A percentile compares a stretch with the other conserved stretches of the same genome.
phyloP scores from a whole-genome alignment of 2,888 invertebrate species.

The Abrostola tripartita region DNA sequence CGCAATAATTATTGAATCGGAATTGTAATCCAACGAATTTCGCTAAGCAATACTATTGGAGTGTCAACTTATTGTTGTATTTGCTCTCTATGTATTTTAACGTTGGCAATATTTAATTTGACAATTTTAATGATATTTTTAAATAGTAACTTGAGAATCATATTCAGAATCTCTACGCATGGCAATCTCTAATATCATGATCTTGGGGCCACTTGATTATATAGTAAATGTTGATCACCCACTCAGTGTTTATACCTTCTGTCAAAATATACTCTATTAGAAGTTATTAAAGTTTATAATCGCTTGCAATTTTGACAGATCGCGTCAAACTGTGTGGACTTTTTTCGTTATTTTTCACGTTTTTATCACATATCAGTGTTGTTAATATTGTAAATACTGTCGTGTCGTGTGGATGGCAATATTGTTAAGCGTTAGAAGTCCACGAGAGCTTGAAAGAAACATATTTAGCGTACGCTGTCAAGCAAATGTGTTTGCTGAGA shows the following conservation, averaged over 20 bases:
- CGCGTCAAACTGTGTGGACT: conserved; percentile 56
- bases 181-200: conserved; percentile 69
- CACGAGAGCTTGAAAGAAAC: conserved; percentile 34
- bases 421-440: conserved; percentile 49
- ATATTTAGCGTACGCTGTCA: conserved; percentile 44
- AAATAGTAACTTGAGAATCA: conserved; percentile 41
- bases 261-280: conserved; percentile 51
- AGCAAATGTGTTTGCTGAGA: conserved; percentile 37
- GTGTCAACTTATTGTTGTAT: conserved; percentile 48
- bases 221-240: conserved; percentile 62
- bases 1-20: conserved; percentile 58
- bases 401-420: conserved; percentile 84
- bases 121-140: conserved; percentile 25
- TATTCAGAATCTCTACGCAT: conserved; percentile 57
- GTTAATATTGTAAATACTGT: conserved; percentile 75
- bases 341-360: conserved; percentile 65
- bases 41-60: conserved; percentile 79
- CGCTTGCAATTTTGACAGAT: conserved; percentile 57
- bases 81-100: conserved; percentile 62
- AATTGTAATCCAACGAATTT: conserved; percentile 77
- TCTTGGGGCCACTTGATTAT: conserved; percentile 77
- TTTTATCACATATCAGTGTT: conserved; percentile 84
- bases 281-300: conserved; percentile 43
- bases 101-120: conserved; percentile 51
- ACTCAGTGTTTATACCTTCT: conserved; percentile 58